phyloP scores from a whole-genome alignment of 2,797 vertebrate species.

The Sebastes hubbsi region DNA sequence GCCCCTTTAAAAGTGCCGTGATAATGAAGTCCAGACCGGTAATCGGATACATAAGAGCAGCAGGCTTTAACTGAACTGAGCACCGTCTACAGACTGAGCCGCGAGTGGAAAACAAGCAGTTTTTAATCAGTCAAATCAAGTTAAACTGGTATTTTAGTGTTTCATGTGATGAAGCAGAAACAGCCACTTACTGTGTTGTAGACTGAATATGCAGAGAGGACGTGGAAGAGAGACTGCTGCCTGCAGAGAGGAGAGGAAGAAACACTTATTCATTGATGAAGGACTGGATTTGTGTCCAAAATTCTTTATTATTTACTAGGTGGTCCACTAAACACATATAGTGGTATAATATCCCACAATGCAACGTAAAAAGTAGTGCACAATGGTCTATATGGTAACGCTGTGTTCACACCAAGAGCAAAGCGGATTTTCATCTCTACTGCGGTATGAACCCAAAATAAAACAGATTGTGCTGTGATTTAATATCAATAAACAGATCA shows the following conservation, averaged over 20 bases:
- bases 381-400: not conserved
- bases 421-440: no score
- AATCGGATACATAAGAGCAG: not conserved
- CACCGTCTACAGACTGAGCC: not conserved
- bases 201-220: conserved; percentile 89
- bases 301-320: not conserved
- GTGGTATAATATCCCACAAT: not conserved
- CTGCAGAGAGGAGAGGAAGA: conserved; percentile 62
- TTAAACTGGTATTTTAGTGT: not conserved
- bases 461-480: no score
- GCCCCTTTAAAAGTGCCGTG: not conserved
- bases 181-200: conserved; percentile 89
- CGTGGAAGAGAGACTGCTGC: conserved; percentile 90
- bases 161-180: not conserved
- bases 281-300: not conserved
- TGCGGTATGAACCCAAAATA: no score
- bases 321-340: not conserved
- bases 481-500: no score
- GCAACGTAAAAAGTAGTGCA: not conserved
- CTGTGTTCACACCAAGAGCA: no score
- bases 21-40: not conserved
- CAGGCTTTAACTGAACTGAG: not conserved
- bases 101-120: not conserved
- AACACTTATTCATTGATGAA: not conserved
- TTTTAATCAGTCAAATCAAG: not conserved